Evolutionary conservation across 1,140 invertebrate genomes (phyloP).

Genomic region (Hormaphis cornu): DNA sequence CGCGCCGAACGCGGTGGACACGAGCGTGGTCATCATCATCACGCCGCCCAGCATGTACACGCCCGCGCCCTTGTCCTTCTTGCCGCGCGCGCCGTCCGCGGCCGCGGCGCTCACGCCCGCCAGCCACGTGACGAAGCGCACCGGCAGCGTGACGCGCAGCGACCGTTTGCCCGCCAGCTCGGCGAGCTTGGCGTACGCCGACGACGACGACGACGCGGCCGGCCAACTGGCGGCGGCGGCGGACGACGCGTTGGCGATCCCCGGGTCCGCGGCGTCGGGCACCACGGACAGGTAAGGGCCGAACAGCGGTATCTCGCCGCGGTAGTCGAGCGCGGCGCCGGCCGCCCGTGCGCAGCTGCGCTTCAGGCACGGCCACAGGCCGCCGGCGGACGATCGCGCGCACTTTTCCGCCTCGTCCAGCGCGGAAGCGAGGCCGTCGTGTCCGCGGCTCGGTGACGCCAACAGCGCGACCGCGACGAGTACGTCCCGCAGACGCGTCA

Average conservation of each 20-base stretch:
- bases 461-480: background rate
- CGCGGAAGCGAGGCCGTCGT: background rate
- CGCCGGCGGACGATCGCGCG: background rate
- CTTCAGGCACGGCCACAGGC: background rate
- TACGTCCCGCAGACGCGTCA: background rate
- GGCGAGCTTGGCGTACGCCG: background rate
- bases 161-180: background rate
- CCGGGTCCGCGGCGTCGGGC: background rate
- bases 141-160: background rate
- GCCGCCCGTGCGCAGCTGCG: background rate
- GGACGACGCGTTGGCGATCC: background rate
- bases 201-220: background rate
- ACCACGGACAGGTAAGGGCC: background rate
- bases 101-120: background rate
- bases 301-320: constrained; percentile 6
- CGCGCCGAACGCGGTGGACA: constrained; percentile 41
- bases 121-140: background rate
- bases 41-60: constrained; percentile 32
- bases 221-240: no score
- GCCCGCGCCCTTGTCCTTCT: constrained; percentile 35
- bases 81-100: constrained; percentile 23
- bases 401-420: background rate
- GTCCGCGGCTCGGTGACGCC: background rate
- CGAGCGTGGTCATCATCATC: constrained; percentile 33
- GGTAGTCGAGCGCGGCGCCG: background rate